Conservation (phyloP, 2,797 vertebrate species). For the Cynodonichthys magdalenae region DNA sequence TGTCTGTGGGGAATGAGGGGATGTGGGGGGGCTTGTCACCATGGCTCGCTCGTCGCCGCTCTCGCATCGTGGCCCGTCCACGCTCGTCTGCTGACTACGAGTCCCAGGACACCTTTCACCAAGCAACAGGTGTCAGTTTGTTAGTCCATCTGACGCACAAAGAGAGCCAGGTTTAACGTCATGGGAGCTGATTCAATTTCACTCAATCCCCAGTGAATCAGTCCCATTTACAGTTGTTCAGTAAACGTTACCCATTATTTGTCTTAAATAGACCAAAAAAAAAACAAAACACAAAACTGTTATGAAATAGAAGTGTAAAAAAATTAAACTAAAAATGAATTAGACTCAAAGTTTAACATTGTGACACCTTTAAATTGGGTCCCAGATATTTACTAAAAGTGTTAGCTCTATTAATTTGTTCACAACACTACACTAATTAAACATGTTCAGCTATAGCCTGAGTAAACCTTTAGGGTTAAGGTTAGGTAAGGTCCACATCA, state of each 20-base stretch:
- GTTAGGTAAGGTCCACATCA: no score
- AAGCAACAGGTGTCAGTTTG: conserved; percentile 61
- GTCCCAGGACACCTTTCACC: conserved; percentile 92
- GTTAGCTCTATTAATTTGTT: no score
- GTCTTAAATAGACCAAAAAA: neutral
- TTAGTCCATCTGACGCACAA: conserved; percentile 59
- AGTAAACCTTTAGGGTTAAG: no score
- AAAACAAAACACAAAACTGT: neutral
- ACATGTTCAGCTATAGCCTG: no score
- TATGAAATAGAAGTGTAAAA: conserved; percentile 44
- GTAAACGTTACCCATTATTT: neutral
- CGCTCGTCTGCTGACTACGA: conserved; percentile 83
- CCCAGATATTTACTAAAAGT: conserved; percentile 34
- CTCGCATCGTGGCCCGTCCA: conserved; percentile 83
- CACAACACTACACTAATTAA: no score
- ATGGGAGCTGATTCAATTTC: conserved; percentile 20
- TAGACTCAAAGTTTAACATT: conserved; percentile 35
- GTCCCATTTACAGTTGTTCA: neutral
- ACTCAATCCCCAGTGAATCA: neutral
- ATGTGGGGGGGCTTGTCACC: conserved; percentile 80
- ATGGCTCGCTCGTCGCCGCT: conserved; percentile 79
- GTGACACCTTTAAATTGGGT: conserved; percentile 42
- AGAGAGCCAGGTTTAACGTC: conserved; percentile 54
- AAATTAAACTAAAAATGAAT: conserved; percentile 37
- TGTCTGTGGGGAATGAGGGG: conserved; percentile 79